Conservation (phyloP, 2,113 vertebrate species). For the Opisthocomus hoazin region DNA sequence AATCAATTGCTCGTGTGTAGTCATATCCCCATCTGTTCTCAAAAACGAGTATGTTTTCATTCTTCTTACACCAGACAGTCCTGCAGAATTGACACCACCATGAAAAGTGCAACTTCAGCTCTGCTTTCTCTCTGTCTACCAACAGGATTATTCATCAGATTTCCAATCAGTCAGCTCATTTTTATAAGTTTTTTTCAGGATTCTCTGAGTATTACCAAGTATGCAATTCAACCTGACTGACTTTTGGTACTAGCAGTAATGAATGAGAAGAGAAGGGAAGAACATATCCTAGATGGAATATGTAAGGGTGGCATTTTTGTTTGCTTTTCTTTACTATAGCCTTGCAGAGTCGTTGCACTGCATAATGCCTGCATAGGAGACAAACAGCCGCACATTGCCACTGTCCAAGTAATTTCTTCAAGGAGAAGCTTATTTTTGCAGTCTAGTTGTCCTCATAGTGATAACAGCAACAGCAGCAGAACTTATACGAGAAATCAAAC, state of each 20-base stretch:
- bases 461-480: background rate
- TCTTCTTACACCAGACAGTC: background rate
- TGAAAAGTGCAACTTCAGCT: background rate
- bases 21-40: background rate
- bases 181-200: background rate
- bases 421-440: background rate
- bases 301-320: background rate
- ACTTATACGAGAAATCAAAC: background rate
- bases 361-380: background rate
- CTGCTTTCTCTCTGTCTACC: background rate
- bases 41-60: background rate
- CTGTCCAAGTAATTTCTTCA: fast-evolving
- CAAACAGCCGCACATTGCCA: background rate
- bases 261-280: background rate
- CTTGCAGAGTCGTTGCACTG: background rate
- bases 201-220: background rate
- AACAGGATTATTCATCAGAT: background rate
- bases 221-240: background rate
- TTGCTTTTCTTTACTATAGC: background rate
- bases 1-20: background rate
- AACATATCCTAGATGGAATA: background rate
- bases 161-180: background rate
- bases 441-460: fast-evolving
- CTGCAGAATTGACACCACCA: background rate
- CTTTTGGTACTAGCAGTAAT: background rate